Conservation (phyloP, 2,888 invertebrate genomes). For the Germaria angustata region DNA sequence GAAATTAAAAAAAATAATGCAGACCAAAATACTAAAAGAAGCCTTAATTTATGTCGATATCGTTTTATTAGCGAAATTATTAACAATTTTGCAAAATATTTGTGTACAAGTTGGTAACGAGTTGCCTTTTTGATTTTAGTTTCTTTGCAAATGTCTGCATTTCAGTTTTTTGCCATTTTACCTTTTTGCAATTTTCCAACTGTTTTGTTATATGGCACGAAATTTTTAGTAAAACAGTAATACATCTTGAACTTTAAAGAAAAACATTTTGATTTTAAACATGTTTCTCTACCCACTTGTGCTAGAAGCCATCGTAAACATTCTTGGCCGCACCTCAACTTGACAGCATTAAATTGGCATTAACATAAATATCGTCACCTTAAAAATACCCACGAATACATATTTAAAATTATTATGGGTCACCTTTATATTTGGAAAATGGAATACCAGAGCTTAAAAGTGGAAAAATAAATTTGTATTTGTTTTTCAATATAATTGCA, state of each 20-base stretch:
- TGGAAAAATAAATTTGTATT: slow-evolving; percentile 1
- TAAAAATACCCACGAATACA: slow-evolving; percentile 24
- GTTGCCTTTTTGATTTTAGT: neutral
- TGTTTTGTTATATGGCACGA: slow-evolving; percentile 44
- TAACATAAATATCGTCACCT: slow-evolving; percentile 67
- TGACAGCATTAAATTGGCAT: slow-evolving; percentile 66
- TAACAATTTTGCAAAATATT: slow-evolving; percentile 20
- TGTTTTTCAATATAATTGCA: slow-evolving; percentile 50
- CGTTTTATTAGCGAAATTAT: slow-evolving; percentile 25
- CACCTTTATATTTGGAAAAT: slow-evolving; percentile 39
- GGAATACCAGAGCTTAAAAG: too few relatives aligned
- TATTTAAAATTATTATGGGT: slow-evolving; percentile 47
- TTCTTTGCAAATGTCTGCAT: slow-evolving; percentile 27
- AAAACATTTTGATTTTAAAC: slow-evolving; percentile 59
- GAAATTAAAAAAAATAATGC: too few relatives aligned
- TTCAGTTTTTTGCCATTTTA: neutral
- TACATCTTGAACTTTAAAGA: slow-evolving; percentile 65
- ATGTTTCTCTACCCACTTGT: slow-evolving; percentile 67
- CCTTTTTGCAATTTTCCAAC: slow-evolving; percentile 10
- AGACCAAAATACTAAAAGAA: neutral
- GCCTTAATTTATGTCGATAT: slow-evolving; percentile 43
- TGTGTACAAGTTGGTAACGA: slow-evolving; percentile 15
- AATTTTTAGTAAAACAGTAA: slow-evolving; percentile 50
- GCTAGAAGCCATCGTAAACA: slow-evolving; percentile 63
- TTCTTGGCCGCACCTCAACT: slow-evolving; percentile 67